Conservation (phyloP, 1,140 invertebrate species). For the Aphidius gifuensis region DNA sequence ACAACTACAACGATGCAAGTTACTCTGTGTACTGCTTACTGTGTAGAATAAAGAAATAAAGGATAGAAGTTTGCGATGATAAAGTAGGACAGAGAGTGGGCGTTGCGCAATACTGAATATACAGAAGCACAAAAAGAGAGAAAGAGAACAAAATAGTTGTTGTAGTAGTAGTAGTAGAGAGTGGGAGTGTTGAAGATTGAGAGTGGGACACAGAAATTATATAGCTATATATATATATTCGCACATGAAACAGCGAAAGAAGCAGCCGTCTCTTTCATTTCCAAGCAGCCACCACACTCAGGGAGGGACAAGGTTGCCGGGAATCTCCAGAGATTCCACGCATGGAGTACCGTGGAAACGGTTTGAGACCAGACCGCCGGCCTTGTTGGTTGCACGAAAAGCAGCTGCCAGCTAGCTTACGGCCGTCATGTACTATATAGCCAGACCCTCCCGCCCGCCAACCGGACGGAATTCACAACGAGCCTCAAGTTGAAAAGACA, state of each 20-base stretch:
- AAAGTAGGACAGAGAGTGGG: slow-evolving; percentile 8
- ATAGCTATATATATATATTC: no score
- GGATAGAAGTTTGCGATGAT: slow-evolving; percentile 16
- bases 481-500: slow-evolving; percentile 36
- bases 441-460: slow-evolving; percentile 25
- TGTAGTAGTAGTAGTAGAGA: slow-evolving; percentile 17
- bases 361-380: slow-evolving; percentile 40
- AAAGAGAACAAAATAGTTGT: slow-evolving; percentile 4
- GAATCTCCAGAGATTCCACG: slow-evolving; percentile 49
- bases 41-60: neutral
- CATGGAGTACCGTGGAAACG: slow-evolving; percentile 40
- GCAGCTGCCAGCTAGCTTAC: slow-evolving; percentile 51
- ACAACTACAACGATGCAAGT: neutral
- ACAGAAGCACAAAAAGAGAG: neutral
- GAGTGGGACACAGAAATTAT: no score
- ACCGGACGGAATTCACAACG: slow-evolving; percentile 24
- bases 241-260: no score
- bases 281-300: no score
- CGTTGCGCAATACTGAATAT: neutral
- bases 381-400: slow-evolving; percentile 48
- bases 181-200: neutral
- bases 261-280: no score
- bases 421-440: slow-evolving; percentile 40
- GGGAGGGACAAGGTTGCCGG: slow-evolving; percentile 24
- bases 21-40: slow-evolving; percentile 1